phyloP scores from a whole-genome alignment of 1,140 invertebrate genomes.

The Paracyclopina nana region DNA sequence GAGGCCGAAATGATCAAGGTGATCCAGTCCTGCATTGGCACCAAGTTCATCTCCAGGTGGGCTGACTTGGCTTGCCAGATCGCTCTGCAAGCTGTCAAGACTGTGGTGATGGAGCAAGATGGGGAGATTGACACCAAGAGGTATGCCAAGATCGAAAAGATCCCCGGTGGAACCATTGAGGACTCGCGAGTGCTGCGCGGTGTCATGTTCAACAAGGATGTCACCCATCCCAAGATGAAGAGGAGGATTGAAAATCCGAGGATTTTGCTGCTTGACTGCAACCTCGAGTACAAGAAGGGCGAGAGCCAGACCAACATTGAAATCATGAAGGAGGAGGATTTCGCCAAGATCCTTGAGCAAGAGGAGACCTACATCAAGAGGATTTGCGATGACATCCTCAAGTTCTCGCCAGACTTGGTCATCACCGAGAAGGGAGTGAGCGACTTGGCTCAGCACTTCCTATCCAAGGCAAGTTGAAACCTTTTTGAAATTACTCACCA shows the following conservation, averaged over 20 bases:
- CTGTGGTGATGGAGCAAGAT: conserved; percentile 68
- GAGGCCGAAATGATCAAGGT: conserved; percentile 60
- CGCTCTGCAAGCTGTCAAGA: conserved; percentile 80
- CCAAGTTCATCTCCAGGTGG: conserved; percentile 91
- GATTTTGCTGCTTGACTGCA: conserved; percentile 84
- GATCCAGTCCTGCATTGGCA: conserved; percentile 82
- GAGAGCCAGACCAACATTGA: conserved; percentile 94
- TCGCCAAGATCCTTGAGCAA: conserved; percentile 69
- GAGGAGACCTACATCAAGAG: conserved; percentile 65
- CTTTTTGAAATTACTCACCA: conserved; percentile 4
- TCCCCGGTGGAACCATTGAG: conserved; percentile 86
- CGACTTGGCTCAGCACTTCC: conserved; percentile 67
- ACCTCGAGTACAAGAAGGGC: conserved; percentile 95
- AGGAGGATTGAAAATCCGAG: conserved; percentile 86
- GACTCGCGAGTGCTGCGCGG: conserved; percentile 84
- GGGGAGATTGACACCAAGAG: conserved; percentile 95
- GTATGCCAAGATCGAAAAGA: conserved; percentile 95
- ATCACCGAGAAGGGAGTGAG: conserved; percentile 98
- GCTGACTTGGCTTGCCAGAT: conserved; percentile 83
- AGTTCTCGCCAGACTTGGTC: conserved; percentile 82
- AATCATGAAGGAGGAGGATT: conserved; percentile 84
- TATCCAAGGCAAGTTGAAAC: conserved; percentile 48
- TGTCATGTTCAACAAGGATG: conserved; percentile 97
- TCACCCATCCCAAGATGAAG: conserved; percentile 92
- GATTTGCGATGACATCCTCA: conserved; percentile 81